A percentile compares a stretch with the other conserved stretches of the same genome.
Conservation (phyloP, 2,797 vertebrate species). For the Microcaecilia unicolor region DNA sequence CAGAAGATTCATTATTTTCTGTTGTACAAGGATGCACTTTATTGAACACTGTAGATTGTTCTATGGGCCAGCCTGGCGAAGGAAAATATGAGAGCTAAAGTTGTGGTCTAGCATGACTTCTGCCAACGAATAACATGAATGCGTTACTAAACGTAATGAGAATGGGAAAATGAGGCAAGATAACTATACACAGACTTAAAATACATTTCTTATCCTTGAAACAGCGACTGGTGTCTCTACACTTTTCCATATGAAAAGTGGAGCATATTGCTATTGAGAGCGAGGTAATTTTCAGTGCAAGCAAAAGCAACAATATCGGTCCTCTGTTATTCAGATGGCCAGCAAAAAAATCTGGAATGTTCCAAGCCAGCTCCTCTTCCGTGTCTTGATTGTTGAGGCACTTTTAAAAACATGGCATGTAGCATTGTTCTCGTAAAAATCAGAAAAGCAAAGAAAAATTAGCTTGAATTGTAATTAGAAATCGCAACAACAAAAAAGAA, state of each 20-base stretch:
- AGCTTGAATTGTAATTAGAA: conserved; percentile 26
- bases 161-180: conserved; percentile 66
- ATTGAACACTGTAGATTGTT: conserved; percentile 43
- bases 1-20: conserved; percentile 66
- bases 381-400: conserved; percentile 42
- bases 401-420: conserved; percentile 44
- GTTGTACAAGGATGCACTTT: conserved; percentile 53
- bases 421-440: conserved; percentile 43
- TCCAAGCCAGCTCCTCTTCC: conserved; percentile 55
- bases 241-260: conserved; percentile 45
- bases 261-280: conserved; percentile 47
- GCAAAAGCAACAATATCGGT: conserved; percentile 70
- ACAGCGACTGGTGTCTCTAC: conserved; percentile 56
- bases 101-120: conserved; percentile 48
- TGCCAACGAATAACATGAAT: conserved; percentile 53
- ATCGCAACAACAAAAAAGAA: neutral
- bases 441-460: conserved; percentile 32
- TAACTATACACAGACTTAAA: conserved; percentile 80
- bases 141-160: conserved; percentile 63
- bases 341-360: conserved; percentile 74
- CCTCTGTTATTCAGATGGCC: conserved; percentile 48
- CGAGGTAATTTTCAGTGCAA: conserved; percentile 81
- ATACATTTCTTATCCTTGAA: conserved; percentile 54
- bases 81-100: conserved; percentile 42
- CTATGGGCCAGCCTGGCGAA: conserved; percentile 46